A percentile compares a stretch with the other conserved stretches of the same genome.
Conservation (phyloP, 1,140 invertebrate species). For the Drosophila micromelanica region DNA sequence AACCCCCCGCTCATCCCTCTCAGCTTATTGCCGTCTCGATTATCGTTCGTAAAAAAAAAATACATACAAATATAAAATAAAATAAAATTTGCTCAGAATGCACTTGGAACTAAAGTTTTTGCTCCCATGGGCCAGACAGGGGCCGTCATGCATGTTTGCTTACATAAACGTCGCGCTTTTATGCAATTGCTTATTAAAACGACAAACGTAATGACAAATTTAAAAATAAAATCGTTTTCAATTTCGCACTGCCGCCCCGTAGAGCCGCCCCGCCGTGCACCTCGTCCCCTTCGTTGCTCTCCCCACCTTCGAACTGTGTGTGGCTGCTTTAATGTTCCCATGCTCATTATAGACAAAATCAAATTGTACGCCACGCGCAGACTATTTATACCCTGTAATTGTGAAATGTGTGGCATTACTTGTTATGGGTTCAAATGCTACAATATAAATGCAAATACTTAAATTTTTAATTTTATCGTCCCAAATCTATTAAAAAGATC, state of each 20-base stretch:
- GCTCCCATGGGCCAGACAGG: conserved; percentile 24
- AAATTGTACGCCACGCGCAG: conserved; percentile 68
- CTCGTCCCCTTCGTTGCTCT: not conserved
- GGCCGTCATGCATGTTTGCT: conserved; percentile 57
- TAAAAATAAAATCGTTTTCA: conserved; percentile 72
- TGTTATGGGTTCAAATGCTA: not conserved
- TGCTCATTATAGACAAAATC: conserved; percentile 67
- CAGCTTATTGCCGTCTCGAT: conserved; percentile 13
- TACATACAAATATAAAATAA: not conserved
- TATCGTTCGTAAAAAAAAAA: conserved; percentile 18
- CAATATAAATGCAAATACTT: too few relatives aligned
- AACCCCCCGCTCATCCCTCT: not conserved
- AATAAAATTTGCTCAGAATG: conserved; percentile 23
- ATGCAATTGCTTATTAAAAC: conserved; percentile 75
- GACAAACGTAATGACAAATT: conserved; percentile 73
- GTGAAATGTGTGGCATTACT: conserved; percentile 4
- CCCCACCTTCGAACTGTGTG: conserved; percentile 28
- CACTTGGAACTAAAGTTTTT: conserved; percentile 42
- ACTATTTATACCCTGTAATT: conserved; percentile 36
- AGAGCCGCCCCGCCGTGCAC: not conserved
- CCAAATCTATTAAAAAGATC: too few relatives aligned
- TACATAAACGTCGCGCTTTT: conserved; percentile 67
- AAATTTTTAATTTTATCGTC: too few relatives aligned
- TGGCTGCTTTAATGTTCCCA: conserved; percentile 63
- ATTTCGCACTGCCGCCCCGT: conserved; percentile 56